Conservation (phyloP, 2,113 vertebrate species). For the Phalacrocorax carbo region DNA sequence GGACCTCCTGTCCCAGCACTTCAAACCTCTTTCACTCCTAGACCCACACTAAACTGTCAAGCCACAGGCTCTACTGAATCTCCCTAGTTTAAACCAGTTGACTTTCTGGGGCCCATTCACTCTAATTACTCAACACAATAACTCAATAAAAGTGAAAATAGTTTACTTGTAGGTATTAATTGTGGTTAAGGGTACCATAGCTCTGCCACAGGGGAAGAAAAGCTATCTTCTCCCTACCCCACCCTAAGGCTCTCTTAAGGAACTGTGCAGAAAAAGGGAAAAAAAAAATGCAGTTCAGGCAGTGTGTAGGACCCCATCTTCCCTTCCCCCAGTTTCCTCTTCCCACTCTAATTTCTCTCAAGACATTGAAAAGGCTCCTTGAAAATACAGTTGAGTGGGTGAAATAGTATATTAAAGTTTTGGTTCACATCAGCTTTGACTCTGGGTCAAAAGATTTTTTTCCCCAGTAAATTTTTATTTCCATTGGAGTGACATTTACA, state of each 20-base stretch:
- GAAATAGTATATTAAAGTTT: neutral
- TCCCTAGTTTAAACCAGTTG: neutral
- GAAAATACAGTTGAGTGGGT: neutral
- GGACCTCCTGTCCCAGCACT: neutral
- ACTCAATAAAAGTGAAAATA: neutral
- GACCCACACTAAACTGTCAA: accelerated
- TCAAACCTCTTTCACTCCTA: neutral
- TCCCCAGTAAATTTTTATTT: neutral
- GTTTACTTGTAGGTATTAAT: neutral
- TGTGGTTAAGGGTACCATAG: neutral
- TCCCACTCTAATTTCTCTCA: neutral
- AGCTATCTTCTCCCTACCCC: neutral
- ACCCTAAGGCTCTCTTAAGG: neutral
- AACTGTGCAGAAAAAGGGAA: neutral
- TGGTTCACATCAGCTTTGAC: neutral
- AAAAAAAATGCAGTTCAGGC: neutral
- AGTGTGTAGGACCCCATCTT: neutral
- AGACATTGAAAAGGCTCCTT: neutral
- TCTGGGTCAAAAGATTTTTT: neutral
- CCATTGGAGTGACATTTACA: neutral
- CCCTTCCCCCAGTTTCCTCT: neutral
- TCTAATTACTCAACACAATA: accelerated
- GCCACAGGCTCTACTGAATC: neutral
- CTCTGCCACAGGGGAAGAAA: neutral
- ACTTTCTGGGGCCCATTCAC: neutral